Percentiles rank a stretch among this genome's conserved stretches.
Conservation (phyloP, 2,797 vertebrate genomes). For the Clarias platycephalus region DNA sequence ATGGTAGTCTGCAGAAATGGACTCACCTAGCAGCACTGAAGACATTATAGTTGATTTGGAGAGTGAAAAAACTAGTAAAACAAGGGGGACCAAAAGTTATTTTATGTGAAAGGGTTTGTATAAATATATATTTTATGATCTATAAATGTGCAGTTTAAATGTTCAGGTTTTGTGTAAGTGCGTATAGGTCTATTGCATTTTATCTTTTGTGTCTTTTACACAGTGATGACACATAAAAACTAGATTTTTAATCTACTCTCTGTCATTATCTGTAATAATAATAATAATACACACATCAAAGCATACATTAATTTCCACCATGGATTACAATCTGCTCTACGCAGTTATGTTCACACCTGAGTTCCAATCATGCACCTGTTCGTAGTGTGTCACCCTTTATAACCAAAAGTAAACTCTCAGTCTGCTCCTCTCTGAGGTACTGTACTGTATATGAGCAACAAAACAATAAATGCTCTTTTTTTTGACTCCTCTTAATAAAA, state of each 20-base stretch:
- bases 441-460: too few relatives aligned
- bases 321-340: too few relatives aligned
- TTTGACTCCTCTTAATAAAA: too few relatives aligned
- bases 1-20: slow-evolving; percentile 42
- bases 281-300: neutral
- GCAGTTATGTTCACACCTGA: too few relatives aligned
- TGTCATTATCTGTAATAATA: neutral
- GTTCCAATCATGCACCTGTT: too few relatives aligned
- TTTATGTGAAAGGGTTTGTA: slow-evolving; percentile 30
- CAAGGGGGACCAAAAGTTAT: slow-evolving; percentile 24
- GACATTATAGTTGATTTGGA: slow-evolving; percentile 44
- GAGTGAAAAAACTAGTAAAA: slow-evolving; percentile 43
- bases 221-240: neutral
- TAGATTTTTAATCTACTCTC: neutral
- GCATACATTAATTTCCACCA: too few relatives aligned
- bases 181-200: too few relatives aligned
- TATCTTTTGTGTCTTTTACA: neutral
- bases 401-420: too few relatives aligned
- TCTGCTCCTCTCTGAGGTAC: too few relatives aligned
- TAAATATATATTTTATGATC: slow-evolving; percentile 45
- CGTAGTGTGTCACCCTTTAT: too few relatives aligned
- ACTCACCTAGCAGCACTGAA: slow-evolving; percentile 11
- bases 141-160: too few relatives aligned
- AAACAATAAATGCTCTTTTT: too few relatives aligned
- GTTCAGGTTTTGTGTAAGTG: neutral